Evolutionary conservation across 2,113 vertebrate genomes (phyloP), one percentile per base, ranked within the genome.

Genomic region (Coturnix japonica): DNA sequence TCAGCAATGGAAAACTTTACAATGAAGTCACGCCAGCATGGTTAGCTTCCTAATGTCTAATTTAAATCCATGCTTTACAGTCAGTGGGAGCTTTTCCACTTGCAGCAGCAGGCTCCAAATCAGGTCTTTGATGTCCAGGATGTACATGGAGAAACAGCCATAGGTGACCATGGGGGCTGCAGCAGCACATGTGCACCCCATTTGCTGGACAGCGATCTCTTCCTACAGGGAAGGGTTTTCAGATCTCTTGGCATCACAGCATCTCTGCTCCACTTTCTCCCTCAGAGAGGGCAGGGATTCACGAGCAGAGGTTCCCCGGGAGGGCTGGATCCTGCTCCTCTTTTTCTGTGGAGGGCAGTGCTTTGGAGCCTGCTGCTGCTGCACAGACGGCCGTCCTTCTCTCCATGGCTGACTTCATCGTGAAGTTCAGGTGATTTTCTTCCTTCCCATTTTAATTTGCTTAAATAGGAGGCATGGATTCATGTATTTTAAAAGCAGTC

Each of bases 281-380:
- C 3, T 0, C 0, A 46, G 37, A 1, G 0, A 17, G 81, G 57
- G 8, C 22, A 28, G 60, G 35, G 54, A 6, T 20, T 22, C 61
- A 28, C 9, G 71, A 53, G 82, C 6, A 54, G n/a, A 77, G 26
- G 65, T 21, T 65, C 11, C 63, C 57, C 47, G 47, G 23, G 2
- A 0, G 2, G 59, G 57, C 41, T 41, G 25, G 9, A 15, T 31
- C 54, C 75, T 85, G 64, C 47, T 54, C 33, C 41, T 11, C 41
- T 61, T 41, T 74, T 60, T 41, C 57, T 54, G 25, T 8, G 26
- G 51, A 16, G 43, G 64, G 41, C 2, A 69, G 54, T 0, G 0
- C 56, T 59, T 70, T 2, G 3, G 54, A n/a, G 44, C 93, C 87
- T 90, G 95, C 89, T 95, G 94, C 91, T 94, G 94, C 91, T 94